Percentiles rank a stretch among this genome's conserved stretches.
Evolutionary conservation across 2,888 invertebrate genomes (phyloP).

Genomic region (Abrostola triplasia): DNA sequence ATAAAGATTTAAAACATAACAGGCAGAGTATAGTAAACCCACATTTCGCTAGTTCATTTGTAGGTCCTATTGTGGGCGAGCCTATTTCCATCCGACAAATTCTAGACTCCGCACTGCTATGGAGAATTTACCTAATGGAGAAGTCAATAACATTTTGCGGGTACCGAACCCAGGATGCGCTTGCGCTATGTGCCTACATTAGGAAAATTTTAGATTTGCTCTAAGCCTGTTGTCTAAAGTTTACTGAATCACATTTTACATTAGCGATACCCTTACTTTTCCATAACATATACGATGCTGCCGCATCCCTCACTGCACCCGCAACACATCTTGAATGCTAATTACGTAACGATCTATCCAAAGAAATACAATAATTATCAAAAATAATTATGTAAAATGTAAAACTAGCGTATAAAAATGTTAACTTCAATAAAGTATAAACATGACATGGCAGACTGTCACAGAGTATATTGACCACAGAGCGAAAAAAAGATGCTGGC

Average conservation of each 20-base stretch:
- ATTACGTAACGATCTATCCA: conserved; percentile 4
- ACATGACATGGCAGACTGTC: not conserved
- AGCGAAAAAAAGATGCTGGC: not conserved
- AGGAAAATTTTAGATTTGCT: too few relatives aligned
- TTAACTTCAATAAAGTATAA: conserved; percentile 19
- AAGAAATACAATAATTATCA: conserved; percentile 5
- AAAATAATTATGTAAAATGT: conserved; percentile 1
- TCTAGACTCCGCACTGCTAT: too few relatives aligned
- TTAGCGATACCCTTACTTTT: conserved; percentile 56
- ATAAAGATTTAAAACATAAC: too few relatives aligned
- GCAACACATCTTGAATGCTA: conserved; percentile 49
- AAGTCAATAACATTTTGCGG: too few relatives aligned
- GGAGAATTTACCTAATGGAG: too few relatives aligned
- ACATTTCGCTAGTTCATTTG: too few relatives aligned
- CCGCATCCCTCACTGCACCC: conserved; percentile 43
- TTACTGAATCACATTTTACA: not conserved
- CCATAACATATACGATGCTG: conserved; percentile 57
- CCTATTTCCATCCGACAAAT: too few relatives aligned
- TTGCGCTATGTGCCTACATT: too few relatives aligned
- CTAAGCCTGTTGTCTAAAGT: too few relatives aligned
- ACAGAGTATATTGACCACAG: conserved; percentile 14
- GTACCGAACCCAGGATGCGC: too few relatives aligned
- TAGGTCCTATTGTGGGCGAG: too few relatives aligned
- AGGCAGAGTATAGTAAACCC: too few relatives aligned
- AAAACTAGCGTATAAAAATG: conserved; percentile 10